A percentile compares a stretch with the other conserved stretches of the same genome.
Evolutionary conservation across 2,888 invertebrate genomes (phyloP).

Genomic region (Drosophila mettleri): DNA sequence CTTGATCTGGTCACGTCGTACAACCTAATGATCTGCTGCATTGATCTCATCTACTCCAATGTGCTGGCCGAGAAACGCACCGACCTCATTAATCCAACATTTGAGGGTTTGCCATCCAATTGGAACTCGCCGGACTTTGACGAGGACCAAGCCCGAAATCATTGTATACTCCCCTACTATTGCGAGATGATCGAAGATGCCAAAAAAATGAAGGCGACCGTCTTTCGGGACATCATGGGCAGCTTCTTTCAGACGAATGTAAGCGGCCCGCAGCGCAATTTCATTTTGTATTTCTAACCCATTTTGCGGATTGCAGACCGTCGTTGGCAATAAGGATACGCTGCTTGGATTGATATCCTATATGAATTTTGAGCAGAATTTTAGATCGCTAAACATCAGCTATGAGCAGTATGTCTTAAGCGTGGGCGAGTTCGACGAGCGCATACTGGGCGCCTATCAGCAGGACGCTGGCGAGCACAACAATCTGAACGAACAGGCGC

Average conservation of each 20-base stretch:
- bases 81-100: slow-evolving; percentile 94
- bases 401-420: slow-evolving; percentile 96
- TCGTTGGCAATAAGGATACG: slow-evolving; percentile 90
- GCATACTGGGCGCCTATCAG: slow-evolving; percentile 89
- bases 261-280: slow-evolving; percentile 1
- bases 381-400: slow-evolving; percentile 92
- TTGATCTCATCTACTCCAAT: slow-evolving; percentile 96
- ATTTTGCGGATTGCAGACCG: slow-evolving; percentile 85
- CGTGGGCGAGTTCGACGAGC: slow-evolving; percentile 97
- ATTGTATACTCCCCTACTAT: slow-evolving; percentile 93
- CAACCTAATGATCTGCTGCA: slow-evolving; percentile 94
- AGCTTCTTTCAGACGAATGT: slow-evolving; percentile 85
- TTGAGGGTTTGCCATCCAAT: slow-evolving; percentile 91
- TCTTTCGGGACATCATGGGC: slow-evolving; percentile 91
- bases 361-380: slow-evolving; percentile 93
- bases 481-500: slow-evolving; percentile 61
- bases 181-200: slow-evolving; percentile 95
- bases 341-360: slow-evolving; percentile 92
- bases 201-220: slow-evolving; percentile 95
- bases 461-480: slow-evolving; percentile 56
- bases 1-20: slow-evolving; percentile 98
- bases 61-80: slow-evolving; percentile 91
- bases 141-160: slow-evolving; percentile 86
- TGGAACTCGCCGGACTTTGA: slow-evolving; percentile 87
- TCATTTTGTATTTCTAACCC: neutral